Evolutionary conservation across 2,113 vertebrate species (phyloP).

Genomic region (Sisor rabdophorus): DNA sequence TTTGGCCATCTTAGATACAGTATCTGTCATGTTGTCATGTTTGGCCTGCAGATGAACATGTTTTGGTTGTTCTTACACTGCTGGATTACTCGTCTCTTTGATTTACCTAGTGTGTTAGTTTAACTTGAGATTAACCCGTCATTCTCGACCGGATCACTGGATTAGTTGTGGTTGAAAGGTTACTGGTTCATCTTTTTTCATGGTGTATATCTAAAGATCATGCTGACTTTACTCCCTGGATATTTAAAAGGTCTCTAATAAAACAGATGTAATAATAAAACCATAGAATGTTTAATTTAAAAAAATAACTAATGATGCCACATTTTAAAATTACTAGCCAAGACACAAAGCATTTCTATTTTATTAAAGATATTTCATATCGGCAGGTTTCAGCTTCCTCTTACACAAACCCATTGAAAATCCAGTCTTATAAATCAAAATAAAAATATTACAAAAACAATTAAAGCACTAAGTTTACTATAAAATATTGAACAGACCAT

Average conservation of each 20-base stretch:
- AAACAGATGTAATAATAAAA: conserved; percentile 1
- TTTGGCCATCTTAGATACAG: too few relatives aligned
- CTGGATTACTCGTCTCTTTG: too few relatives aligned
- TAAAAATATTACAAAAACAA: not conserved
- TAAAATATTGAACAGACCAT: not conserved
- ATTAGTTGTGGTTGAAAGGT: too few relatives aligned
- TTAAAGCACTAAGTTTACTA: not conserved
- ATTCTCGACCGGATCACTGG: too few relatives aligned
- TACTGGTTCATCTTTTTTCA: too few relatives aligned
- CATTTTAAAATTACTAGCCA: not conserved
- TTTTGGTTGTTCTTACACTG: too few relatives aligned
- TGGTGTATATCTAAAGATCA: too few relatives aligned
- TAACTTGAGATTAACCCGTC: too few relatives aligned
- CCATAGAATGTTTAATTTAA: not conserved
- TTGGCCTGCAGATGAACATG: too few relatives aligned
- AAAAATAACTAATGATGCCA: not conserved
- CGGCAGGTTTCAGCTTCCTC: not conserved
- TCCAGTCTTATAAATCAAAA: not conserved
- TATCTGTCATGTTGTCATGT: too few relatives aligned
- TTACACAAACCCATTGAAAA: not conserved
- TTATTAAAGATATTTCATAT: not conserved
- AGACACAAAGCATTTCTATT: not conserved
- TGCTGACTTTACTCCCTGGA: not conserved
- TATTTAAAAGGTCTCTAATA: not conserved
- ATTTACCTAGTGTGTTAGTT: too few relatives aligned